Evolutionary conservation across 1,140 invertebrate species (phyloP), one percentile per base, ranked within the genome.

Genomic region (Ruditapes philippinarum): DNA sequence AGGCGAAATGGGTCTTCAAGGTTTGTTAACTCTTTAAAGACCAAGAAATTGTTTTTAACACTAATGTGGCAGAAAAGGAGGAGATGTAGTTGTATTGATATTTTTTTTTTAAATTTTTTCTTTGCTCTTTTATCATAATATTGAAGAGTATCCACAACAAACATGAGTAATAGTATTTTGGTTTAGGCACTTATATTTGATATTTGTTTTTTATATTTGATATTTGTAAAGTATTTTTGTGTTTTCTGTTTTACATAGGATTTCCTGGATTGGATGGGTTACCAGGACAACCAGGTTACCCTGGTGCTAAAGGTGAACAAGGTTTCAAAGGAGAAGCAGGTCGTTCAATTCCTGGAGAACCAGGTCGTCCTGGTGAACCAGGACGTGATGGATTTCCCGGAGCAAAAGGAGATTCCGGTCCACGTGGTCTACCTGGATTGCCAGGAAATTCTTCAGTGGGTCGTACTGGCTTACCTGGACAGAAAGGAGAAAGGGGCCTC

Each of bases 251-350:
- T n/a, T n/a, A n/a, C n/a, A n/a, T 70, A 93, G 93, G 93, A 74
- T 73, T 92, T 36, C 65, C 89, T 76, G 93, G 93, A 62, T 28
- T 92, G 57, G 92, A 93, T 90, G 93, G 93, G 19, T 73, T 89
- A 49, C 90, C 90, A 45, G 93, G 94, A 45, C 60, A 83, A 17
- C 88, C 92, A 17, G 95, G 94, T 42, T 68, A 89, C 31, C 65
- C 91, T n/a, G 95, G 95, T 73, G 74, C 80, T 17, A 93, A 91
- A 45, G 94, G 94, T 81, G 91, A 91, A 40, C 84, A 82, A 45
- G 94, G 93, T 14, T 54, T 89, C 0, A 89, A 90, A 25, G 93
- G 93, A 85, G 91, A 92, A 38, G 78, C 90, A 38, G 93, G 93
- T 49, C 33, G 73, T 36, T 80, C 90, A n/a, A 91, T 93, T 54